Evolutionary conservation across 2,797 vertebrate genomes (phyloP).

Genomic region (Falco cherrug): DNA sequence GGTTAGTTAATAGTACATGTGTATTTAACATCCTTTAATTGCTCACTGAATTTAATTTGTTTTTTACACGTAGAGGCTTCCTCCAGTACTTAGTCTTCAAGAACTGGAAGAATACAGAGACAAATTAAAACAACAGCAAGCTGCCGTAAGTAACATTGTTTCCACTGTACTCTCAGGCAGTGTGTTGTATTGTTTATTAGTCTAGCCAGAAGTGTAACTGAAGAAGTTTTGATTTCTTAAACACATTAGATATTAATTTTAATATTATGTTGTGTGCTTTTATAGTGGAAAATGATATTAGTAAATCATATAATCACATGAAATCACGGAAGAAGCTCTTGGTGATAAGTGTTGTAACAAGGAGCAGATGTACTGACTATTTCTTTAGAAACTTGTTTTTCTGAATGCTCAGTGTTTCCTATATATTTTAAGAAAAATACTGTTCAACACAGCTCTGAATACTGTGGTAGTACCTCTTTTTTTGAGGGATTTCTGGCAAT

Average conservation of each 20-base stretch:
- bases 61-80: slow-evolving; percentile 86
- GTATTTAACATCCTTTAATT: neutral
- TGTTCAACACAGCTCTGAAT: neutral
- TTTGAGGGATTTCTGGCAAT: neutral
- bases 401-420: neutral
- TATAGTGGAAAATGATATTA: neutral
- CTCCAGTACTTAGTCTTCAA: slow-evolving; percentile 91
- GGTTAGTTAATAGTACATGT: neutral
- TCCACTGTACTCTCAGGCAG: neutral
- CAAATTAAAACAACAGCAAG: slow-evolving; percentile 93
- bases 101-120: slow-evolving; percentile 95
- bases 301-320: neutral
- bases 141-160: slow-evolving; percentile 85
- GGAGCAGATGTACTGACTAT: neutral
- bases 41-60: slow-evolving; percentile 14
- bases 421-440: neutral
- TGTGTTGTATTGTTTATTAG: neutral
- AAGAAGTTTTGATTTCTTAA: neutral
- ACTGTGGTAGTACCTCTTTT: neutral
- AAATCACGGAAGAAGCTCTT: neutral
- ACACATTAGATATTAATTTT: neutral
- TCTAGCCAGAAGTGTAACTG: neutral
- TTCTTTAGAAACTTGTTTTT: neutral
- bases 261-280: neutral
- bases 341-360: neutral